Percentiles rank a stretch among this genome's conserved stretches.
These are phyloP conservation scores for Nettapus auritus DNA, from an alignment of 2,113 vertebrate genomes.

Conservation along the genomic window DNA sequence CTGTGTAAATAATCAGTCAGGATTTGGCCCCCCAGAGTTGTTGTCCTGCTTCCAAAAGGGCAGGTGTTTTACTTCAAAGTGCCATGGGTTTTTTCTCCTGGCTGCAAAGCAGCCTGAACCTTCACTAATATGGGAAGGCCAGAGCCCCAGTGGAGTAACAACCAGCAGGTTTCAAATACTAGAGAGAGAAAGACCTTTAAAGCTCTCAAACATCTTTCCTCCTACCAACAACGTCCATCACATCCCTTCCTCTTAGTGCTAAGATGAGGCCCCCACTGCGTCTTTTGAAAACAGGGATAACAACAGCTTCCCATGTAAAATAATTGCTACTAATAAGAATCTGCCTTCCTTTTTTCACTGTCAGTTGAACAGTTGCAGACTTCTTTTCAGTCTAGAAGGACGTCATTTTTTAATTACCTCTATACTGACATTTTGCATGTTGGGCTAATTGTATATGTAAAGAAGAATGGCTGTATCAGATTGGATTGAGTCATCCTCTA, in stretches of 20 bases:
- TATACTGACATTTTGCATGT: neutral
- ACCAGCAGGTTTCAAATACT: neutral
- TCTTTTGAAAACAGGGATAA: neutral
- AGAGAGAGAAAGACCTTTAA: neutral
- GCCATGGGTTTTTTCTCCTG: neutral
- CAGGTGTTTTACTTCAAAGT: neutral
- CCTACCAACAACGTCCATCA: neutral
- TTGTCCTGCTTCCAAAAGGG: neutral
- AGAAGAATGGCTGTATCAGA: neutral
- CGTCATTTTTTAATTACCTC: neutral
- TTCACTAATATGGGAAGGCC: neutral
- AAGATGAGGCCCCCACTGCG: neutral
- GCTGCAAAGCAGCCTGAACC: neutral
- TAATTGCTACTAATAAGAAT: neutral
- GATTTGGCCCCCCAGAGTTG: rapidly evolving
- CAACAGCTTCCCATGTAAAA: neutral
- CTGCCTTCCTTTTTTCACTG: neutral
- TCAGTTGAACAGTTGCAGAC: neutral
- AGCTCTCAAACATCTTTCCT: neutral
- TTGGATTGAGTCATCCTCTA: neutral
- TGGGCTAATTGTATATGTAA: neutral
- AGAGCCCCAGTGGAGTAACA: neutral
- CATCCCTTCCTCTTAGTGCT: neutral
- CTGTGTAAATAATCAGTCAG: neutral
- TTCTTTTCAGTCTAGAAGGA: neutral